Base-by-base conservation (phyloP, 2,888 invertebrate genomes). In the Neuroscelio doddi region DNA sequence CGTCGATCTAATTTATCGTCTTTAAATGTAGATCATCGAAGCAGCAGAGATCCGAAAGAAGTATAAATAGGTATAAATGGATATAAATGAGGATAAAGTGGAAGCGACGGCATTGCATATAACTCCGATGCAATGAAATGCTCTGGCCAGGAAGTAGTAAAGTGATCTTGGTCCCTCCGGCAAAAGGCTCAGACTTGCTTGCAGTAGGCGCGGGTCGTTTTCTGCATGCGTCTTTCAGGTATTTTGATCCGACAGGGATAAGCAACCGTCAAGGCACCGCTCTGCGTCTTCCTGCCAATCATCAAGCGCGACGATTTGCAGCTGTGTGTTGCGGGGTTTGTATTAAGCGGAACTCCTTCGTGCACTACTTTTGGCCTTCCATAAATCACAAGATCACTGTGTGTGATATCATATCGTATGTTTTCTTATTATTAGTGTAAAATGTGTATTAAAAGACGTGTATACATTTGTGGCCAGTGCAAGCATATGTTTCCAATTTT, bases 1-100 rank as follows among this genome's bases (percentile, higher is more conserved):
- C 58, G 58, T 65, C 42, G 61, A 69, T 69, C 65, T 78, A 78
- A 78, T 79, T 78, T 78, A 78, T 79, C 61, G 77, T 70, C 70
- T 74, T 73, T 77, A 74, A 79, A 78, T 77, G 76, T 72, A 74
- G 74, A 74, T 74, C 67, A 72, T 53, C 52, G 53, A 46, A 50
- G 57, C 53, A 62, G 50, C 57, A 49, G 50, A 21, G 55, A 50
- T 47, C 52, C 45, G 50, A 67, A 63, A 62, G 56, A 7, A 21
- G 53, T 44, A 61, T 47, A 61, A 47, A 53, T 44, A 51, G 47
- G 44, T 29, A 44, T 53, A 39, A 52, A 30, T 42, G 67, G 61
- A 64, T 61, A 64, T 61, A 65, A 68, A 68, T 65, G 65, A 57
- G 64, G 57, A 63, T 65, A 56, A 64, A 63, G 57, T 51, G 59